These are phyloP conservation scores for Brienomyrus brachyistius DNA, from an alignment of 2,113 vertebrate species.

Conservation along the genomic window DNA sequence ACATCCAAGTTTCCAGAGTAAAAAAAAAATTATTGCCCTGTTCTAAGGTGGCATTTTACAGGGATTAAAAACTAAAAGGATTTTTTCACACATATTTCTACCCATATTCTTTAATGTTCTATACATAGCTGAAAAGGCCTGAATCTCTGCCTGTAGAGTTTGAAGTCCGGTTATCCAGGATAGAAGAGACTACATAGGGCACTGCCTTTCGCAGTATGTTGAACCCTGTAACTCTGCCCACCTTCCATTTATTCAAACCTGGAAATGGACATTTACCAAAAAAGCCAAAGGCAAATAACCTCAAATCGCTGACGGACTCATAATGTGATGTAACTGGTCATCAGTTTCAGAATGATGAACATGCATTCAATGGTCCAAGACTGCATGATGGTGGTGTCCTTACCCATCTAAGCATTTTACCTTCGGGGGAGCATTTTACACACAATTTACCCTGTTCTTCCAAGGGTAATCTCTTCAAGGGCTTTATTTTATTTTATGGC, in stretches of 20 bases:
- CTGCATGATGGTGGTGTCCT: background rate
- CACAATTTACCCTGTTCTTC: constrained; percentile 7
- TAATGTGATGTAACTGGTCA: background rate
- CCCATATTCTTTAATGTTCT: constrained; percentile 13
- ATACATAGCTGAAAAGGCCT: constrained; percentile 14
- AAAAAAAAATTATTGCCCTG: background rate
- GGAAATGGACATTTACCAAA: background rate
- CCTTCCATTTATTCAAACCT: background rate
- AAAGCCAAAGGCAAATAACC: background rate
- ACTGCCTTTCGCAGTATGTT: background rate
- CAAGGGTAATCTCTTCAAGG: constrained; percentile 14
- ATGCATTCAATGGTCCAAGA: background rate
- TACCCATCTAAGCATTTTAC: background rate
- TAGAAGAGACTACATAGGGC: constrained; percentile 35
- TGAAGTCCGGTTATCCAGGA: constrained; percentile 32
- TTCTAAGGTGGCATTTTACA: background rate
- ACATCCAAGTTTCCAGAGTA: background rate
- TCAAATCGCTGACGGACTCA: background rate
- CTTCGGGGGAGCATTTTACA: background rate
- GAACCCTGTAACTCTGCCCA: background rate
- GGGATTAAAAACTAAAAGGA: background rate
- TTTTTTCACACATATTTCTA: constrained; percentile 21
- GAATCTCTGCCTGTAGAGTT: constrained; percentile 30
- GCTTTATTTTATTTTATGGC: constrained; percentile 22
- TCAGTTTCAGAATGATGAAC: background rate